Conservation (phyloP, 2,113 vertebrate species). For the Larimichthys polyactis region DNA sequence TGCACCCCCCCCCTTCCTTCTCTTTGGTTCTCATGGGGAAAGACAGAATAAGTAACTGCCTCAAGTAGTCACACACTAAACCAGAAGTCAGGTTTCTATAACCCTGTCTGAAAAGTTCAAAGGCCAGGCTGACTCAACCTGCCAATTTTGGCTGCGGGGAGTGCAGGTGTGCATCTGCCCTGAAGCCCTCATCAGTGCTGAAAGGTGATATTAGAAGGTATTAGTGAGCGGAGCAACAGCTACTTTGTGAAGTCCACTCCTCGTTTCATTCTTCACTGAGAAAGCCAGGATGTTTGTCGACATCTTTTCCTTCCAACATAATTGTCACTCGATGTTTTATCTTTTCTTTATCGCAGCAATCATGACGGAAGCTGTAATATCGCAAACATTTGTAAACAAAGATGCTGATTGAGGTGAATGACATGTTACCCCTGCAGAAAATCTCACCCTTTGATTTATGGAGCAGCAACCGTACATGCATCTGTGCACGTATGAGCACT, state of each 20-base stretch:
- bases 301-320: conserved; percentile 15
- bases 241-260: conserved; percentile 65
- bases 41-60: neutral
- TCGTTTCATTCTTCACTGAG: conserved; percentile 42
- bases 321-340: neutral
- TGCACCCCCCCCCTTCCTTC: neutral
- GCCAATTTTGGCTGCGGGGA: conserved; percentile 62
- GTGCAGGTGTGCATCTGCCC: conserved; percentile 78
- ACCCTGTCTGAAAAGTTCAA: conserved; percentile 57
- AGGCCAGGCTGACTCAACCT: conserved; percentile 60
- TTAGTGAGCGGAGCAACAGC: conserved; percentile 69
- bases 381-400: neutral
- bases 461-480: neutral
- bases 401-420: neutral
- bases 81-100: conserved; percentile 38
- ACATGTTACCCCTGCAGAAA: neutral
- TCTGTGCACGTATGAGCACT: neutral
- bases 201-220: conserved; percentile 78
- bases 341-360: neutral
- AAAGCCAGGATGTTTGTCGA: conserved; percentile 36
- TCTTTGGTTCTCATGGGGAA: conserved; percentile 9
- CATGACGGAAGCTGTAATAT: neutral
- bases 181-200: conserved; percentile 60
- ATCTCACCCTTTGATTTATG: neutral
- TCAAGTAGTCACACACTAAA: conserved; percentile 53